Percentiles rank a stretch among this genome's conserved stretches.
These are phyloP conservation scores for Delichon dasypus DNA, from an alignment of 2,797 vertebrate species.

Conservation along the genomic window DNA sequence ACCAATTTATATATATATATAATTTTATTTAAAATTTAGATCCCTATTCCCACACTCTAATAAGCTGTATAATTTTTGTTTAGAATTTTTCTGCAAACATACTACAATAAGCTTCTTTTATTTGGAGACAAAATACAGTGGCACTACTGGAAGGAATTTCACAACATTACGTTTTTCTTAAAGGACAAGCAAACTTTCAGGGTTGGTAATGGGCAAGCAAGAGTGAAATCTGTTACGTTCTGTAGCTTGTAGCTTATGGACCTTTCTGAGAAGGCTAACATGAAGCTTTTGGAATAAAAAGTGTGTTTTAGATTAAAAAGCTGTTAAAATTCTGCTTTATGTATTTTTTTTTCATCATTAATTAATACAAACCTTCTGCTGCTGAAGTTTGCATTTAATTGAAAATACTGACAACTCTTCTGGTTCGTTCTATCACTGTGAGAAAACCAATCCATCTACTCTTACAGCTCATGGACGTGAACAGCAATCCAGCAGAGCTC, in stretches of 20 bases:
- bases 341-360: conserved; percentile 66
- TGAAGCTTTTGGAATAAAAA: conserved; percentile 76
- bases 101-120: conserved; percentile 90
- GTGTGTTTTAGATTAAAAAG: conserved; percentile 74
- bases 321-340: conserved; percentile 75
- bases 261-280: conserved; percentile 77
- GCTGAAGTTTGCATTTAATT: conserved; percentile 70
- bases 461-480: conserved; percentile 69
- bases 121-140: conserved; percentile 96
- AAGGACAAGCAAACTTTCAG: conserved; percentile 87
- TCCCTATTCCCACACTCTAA: conserved; percentile 98
- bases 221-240: conserved; percentile 76
- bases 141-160: conserved; percentile 91
- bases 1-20: conserved; percentile 99
- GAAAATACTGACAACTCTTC: conserved; percentile 77
- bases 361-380: conserved; percentile 73
- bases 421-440: conserved; percentile 70
- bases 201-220: conserved; percentile 79
- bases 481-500: conserved; percentile 76
- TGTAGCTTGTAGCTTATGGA: conserved; percentile 73
- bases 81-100: conserved; percentile 90
- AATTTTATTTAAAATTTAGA: conserved; percentile 99
- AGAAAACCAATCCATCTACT: conserved; percentile 67
- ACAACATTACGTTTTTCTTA: conserved; percentile 85
- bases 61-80: conserved; percentile 96